Evolutionary conservation across 2,888 invertebrate species (phyloP).

Genomic region (Acanthosoma haemorrhoidale): DNA sequence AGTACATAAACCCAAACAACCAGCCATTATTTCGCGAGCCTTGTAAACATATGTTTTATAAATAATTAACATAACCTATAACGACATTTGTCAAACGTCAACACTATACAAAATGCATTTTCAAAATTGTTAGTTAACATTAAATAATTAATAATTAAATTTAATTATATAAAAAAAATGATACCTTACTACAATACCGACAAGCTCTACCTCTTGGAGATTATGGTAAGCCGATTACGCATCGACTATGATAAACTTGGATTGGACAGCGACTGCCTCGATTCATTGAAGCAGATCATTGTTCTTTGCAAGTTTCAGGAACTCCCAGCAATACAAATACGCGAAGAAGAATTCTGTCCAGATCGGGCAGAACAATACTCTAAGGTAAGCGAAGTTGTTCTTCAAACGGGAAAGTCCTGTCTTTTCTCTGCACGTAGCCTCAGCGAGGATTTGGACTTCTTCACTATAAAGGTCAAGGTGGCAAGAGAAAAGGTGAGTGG

Average conservation of each 20-base stretch:
- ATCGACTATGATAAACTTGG: not conserved
- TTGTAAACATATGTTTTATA: too few relatives aligned
- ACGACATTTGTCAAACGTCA: too few relatives aligned
- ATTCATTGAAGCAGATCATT: constrained; percentile 14
- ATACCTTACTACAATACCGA: constrained; percentile 5
- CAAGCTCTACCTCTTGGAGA: constrained; percentile 34
- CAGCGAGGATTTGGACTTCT: not conserved
- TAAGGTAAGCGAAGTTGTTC: not conserved
- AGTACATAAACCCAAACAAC: too few relatives aligned
- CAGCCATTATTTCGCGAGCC: too few relatives aligned
- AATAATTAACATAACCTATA: too few relatives aligned
- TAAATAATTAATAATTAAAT: not conserved
- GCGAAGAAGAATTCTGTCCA: constrained; percentile 30
- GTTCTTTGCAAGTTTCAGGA: constrained; percentile 33
- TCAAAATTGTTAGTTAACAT: not conserved
- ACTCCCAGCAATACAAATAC: constrained; percentile 27
- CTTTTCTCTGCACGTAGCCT: constrained; percentile 21
- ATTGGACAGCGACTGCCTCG: not conserved
- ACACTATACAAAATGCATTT: not conserved
- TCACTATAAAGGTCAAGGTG: constrained; percentile 22
- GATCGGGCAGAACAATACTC: not conserved
- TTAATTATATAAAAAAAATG: not conserved
- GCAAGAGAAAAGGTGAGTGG: not conserved
- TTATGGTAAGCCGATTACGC: constrained; percentile 30
- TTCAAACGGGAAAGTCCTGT: constrained; percentile 35